phyloP scores from a whole-genome alignment of 2,113 vertebrate species.

The Phasianus colchicus region DNA sequence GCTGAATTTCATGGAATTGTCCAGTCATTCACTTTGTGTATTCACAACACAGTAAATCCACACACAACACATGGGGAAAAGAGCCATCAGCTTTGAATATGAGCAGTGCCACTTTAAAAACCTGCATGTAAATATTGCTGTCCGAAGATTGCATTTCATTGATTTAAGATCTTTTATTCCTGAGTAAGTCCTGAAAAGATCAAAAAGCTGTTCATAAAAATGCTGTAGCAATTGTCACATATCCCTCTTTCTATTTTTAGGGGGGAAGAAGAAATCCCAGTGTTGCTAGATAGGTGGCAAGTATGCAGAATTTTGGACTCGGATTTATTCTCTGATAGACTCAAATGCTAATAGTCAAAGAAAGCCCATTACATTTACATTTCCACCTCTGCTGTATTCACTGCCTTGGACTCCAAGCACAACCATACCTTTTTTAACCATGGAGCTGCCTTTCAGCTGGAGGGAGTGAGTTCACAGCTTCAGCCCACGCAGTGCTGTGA shows the following conservation, averaged over 20 bases:
- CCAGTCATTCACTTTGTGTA: slow-evolving; percentile 9
- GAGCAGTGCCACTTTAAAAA: slow-evolving; percentile 9
- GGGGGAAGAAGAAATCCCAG: neutral
- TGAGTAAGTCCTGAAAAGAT: neutral
- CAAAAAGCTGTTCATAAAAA: neutral
- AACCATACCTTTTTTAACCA: slow-evolving; percentile 62
- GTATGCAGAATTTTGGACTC: neutral
- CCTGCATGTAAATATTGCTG: neutral
- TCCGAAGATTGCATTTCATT: neutral
- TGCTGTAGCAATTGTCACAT: neutral
- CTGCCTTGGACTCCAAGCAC: neutral
- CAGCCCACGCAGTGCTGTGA: accelerated
- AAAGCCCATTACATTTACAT: neutral
- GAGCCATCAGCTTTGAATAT: neutral
- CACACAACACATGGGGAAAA: neutral
- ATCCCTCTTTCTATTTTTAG: neutral
- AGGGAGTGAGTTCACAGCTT: accelerated
- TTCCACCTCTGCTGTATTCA: neutral
- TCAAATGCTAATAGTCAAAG: neutral
- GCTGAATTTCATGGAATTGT: neutral
- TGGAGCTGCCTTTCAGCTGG: neutral
- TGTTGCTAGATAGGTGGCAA: neutral
- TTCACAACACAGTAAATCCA: slow-evolving; percentile 11
- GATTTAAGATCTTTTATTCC: neutral
- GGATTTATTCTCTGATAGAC: neutral